Evolutionary conservation across 2,113 vertebrate genomes (phyloP).

Genomic region (Carassius carassius): DNA sequence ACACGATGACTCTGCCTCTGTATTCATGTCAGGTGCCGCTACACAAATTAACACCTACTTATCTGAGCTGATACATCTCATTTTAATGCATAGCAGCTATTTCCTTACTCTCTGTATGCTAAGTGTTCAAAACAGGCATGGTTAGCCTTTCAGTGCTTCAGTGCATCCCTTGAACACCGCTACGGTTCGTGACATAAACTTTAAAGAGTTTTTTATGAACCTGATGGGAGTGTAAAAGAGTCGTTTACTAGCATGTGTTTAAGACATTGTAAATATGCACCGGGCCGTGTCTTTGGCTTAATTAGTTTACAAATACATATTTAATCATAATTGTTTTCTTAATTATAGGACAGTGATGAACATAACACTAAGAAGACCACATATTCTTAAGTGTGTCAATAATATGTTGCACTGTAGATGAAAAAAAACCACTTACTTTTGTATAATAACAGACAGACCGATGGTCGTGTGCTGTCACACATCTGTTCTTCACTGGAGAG

Average conservation of each 20-base stretch:
- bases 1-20: slow-evolving; percentile 2
- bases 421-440: not conserved
- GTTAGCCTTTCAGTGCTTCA: slow-evolving; percentile 22
- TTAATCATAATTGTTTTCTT: slow-evolving; percentile 18
- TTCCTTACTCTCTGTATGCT: slow-evolving; percentile 30
- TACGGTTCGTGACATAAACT: slow-evolving; percentile 30
- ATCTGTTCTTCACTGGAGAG: slow-evolving; percentile 61
- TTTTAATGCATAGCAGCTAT: slow-evolving; percentile 47
- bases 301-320: slow-evolving; percentile 32
- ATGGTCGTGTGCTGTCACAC: slow-evolving; percentile 71
- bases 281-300: not conserved
- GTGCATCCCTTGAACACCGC: not conserved
- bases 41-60: slow-evolving; percentile 47
- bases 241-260: slow-evolving; percentile 31
- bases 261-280: slow-evolving; percentile 13
- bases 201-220: slow-evolving; percentile 43
- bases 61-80: slow-evolving; percentile 42
- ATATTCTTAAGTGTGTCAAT: not conserved
- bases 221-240: slow-evolving; percentile 35
- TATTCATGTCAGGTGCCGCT: slow-evolving; percentile 25
- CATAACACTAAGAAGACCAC: not conserved
- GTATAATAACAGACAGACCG: not conserved
- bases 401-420: too few relatives aligned
- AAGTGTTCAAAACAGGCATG: slow-evolving; percentile 7
- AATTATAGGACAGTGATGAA: not conserved